A percentile compares a stretch with the other conserved stretches of the same genome.
Evolutionary conservation across 2,888 invertebrate genomes (phyloP).

Genomic region (Aphodius sticticus): DNA sequence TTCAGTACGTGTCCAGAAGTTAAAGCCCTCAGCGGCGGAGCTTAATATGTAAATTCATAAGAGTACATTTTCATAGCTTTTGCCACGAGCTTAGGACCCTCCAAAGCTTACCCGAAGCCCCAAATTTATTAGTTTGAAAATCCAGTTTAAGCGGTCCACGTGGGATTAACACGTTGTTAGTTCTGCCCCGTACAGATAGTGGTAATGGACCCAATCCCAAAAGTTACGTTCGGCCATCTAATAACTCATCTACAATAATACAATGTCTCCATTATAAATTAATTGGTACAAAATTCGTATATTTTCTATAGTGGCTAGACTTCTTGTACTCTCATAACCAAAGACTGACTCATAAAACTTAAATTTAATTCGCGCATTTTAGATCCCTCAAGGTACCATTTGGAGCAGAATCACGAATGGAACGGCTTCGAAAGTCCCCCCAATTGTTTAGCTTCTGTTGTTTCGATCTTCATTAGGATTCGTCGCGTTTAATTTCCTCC

Average conservation of each 20-base stretch:
- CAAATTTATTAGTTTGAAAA: slow-evolving; percentile 68
- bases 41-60: slow-evolving; percentile 19
- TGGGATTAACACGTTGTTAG: slow-evolving; percentile 67
- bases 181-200: slow-evolving; percentile 42
- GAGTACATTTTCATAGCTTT: slow-evolving; percentile 13
- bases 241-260: neutral
- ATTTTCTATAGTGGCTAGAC: too few species aligned
- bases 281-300: too few species aligned
- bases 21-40: slow-evolving; percentile 12
- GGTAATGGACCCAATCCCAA: neutral
- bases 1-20: slow-evolving; percentile 13
- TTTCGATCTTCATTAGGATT: slow-evolving; percentile 4
- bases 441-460: neutral
- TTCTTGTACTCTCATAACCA: too few species aligned
- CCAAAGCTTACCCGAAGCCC: slow-evolving; percentile 67
- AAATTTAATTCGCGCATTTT: neutral
- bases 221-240: neutral
- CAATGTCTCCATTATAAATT: too few species aligned
- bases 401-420: too few species aligned
- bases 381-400: too few species aligned
- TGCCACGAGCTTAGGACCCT: slow-evolving; percentile 21
- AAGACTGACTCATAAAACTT: neutral
- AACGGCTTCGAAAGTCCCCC: too few species aligned
- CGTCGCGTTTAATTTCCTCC: neutral
- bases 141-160: slow-evolving; percentile 63